Conservation (phyloP, 2,888 invertebrate genomes). For the Dynastes maya region DNA sequence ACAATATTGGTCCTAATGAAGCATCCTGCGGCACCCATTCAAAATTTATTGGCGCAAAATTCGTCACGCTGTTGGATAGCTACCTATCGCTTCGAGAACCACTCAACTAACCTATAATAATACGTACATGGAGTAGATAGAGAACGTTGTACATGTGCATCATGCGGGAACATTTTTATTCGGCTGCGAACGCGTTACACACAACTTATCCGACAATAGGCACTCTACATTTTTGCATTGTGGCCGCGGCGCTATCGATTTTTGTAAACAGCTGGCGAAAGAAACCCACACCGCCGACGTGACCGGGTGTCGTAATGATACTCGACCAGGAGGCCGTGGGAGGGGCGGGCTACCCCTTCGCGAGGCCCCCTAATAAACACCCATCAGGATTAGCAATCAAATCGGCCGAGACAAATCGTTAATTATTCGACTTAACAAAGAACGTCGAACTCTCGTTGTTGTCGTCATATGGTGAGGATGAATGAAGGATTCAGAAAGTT, state of each 20-base stretch:
- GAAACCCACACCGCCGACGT: slow-evolving; percentile 58
- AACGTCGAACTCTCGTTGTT: background rate
- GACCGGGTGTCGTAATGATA: slow-evolving; percentile 68
- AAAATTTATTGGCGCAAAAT: background rate
- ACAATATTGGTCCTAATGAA: background rate
- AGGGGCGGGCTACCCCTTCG: slow-evolving; percentile 60
- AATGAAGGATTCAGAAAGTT: background rate
- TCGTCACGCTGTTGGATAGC: background rate
- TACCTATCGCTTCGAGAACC: no score
- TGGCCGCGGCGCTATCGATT: slow-evolving; percentile 58
- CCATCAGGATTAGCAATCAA: slow-evolving; percentile 66
- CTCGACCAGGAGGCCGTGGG: slow-evolving; percentile 62
- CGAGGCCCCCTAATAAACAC: slow-evolving; percentile 61
- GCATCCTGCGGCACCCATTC: background rate
- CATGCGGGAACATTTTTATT: slow-evolving; percentile 42
- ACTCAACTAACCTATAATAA: no score
- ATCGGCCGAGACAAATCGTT: slow-evolving; percentile 56
- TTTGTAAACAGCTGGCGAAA: slow-evolving; percentile 63
- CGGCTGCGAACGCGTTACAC: slow-evolving; percentile 19
- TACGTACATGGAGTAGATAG: background rate
- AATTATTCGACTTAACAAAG: slow-evolving; percentile 52
- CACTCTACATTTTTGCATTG: slow-evolving; percentile 45
- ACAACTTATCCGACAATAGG: slow-evolving; percentile 17
- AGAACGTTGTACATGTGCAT: background rate
- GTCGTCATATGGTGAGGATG: slow-evolving; percentile 18